Percentiles rank a stretch among this genome's conserved stretches.
Evolutionary conservation across 2,113 vertebrate genomes (phyloP).

Genomic region (Labeo rohita): DNA sequence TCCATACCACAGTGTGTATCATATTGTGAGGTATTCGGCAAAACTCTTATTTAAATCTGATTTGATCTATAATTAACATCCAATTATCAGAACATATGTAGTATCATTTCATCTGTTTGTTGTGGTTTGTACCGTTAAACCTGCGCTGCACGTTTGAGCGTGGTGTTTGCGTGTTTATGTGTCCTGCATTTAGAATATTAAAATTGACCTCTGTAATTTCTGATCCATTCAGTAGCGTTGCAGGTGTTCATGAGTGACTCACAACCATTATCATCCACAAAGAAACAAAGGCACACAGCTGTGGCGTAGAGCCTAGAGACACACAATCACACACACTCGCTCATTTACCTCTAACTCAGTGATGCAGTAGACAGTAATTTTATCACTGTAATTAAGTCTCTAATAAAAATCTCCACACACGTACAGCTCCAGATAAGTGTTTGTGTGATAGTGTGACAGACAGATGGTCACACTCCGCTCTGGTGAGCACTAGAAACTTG

Average conservation of each 20-base stretch:
- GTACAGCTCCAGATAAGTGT: slow-evolving; percentile 14
- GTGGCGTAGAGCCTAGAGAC: slow-evolving; percentile 8
- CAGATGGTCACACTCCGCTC: slow-evolving; percentile 26
- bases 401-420: slow-evolving; percentile 26
- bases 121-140: not conserved
- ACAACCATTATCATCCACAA: slow-evolving; percentile 25
- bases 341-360: slow-evolving; percentile 30
- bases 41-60: not conserved
- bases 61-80: not conserved
- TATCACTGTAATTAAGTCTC: slow-evolving; percentile 34
- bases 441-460: slow-evolving; percentile 37
- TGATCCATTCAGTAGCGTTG: slow-evolving; percentile 4
- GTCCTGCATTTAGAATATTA: not conserved
- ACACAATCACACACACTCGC: slow-evolving; percentile 17
- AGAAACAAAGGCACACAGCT: slow-evolving; percentile 32
- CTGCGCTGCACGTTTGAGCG: not conserved
- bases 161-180: not conserved
- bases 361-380: slow-evolving; percentile 59
- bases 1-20: not conserved
- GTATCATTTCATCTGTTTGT: not conserved
- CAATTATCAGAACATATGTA: not conserved
- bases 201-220: slow-evolving; percentile 33
- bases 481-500: slow-evolving; percentile 21
- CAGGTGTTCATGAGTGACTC: slow-evolving; percentile 32
- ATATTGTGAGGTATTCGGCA: not conserved